Base-by-base conservation (phyloP, 2,113 vertebrate species). In the Platichthys flesus region DNA sequence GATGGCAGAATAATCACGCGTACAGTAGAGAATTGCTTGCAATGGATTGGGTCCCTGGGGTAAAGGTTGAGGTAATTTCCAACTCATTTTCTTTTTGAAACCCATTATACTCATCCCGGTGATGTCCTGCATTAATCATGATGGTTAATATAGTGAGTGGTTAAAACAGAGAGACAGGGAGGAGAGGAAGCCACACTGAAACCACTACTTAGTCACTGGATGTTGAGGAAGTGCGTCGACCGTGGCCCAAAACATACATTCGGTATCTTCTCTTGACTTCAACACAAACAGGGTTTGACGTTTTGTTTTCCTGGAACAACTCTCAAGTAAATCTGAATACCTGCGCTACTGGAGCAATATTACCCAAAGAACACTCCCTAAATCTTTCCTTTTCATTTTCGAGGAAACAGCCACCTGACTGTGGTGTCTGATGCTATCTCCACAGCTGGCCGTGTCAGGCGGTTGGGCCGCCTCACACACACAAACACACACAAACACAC, bases 361-460 rank as follows among this genome's bases (percentile, higher is more conserved):
- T 74, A 51, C 31, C 24, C 9, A 26, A 62, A 73, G 57, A 62
- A 1, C 35, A 42, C 14, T 10, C 60, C 57, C 13, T 2, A 61
- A 55, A 9, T n/a, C 13, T 12, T 31, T 56, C 37, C 16, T 37
- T 72, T 52, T 23, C 5, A 14, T 73, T 70, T 77, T 64, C 26
- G 42, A 77, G 74, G 66, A 84, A 58, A 13, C 45, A 57, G 63
- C 68, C 81, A 79, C 81, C 84, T 82, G 75, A 85, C 12, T 10
- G 56, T 3, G n/a, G 16, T 2, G 57, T 52, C 61, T 82, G 87
- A 89, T 85, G 57, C n/a, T 56, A 81, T 84, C 85, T 75, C 35
- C 56, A 71, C 82, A 90, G 86, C 79, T 89, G 89, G 81, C 58
- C 2, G n/a, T 67, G 81, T 70, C 72, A 85, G 75, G 64, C 78